Evolutionary conservation across 2,797 vertebrate genomes (phyloP).

Genomic region (Poecilia velifera): DNA sequence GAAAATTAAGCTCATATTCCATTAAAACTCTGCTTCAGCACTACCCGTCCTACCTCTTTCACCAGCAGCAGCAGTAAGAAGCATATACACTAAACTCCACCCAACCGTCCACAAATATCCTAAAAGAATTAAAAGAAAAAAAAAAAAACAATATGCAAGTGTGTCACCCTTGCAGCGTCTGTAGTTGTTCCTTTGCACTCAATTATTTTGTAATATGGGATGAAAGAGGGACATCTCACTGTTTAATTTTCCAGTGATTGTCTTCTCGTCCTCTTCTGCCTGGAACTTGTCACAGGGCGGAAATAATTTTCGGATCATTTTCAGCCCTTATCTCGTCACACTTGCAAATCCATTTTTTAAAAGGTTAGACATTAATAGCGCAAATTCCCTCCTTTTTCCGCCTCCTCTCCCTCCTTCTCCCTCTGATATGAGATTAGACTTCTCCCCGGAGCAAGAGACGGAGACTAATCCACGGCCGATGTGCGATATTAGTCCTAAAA

Average conservation of each 20-base stretch:
- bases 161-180: neutral
- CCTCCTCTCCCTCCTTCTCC: constrained; percentile 48
- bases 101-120: neutral
- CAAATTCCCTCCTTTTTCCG: constrained; percentile 59
- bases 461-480: constrained; percentile 73
- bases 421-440: constrained; percentile 77
- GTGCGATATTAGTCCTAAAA: constrained; percentile 56
- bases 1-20: neutral
- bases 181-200: constrained; percentile 7
- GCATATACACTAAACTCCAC: neutral
- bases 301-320: constrained; percentile 60
- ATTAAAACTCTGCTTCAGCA: neutral
- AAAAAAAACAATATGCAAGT: constrained; percentile 5
- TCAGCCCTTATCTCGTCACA: constrained; percentile 71
- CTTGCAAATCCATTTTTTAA: constrained; percentile 77
- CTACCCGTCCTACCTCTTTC: neutral
- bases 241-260: constrained; percentile 40
- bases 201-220: constrained; percentile 21
- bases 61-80: neutral
- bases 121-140: neutral
- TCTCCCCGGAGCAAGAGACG: constrained; percentile 77
- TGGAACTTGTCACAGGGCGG: constrained; percentile 34
- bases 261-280: constrained; percentile 31
- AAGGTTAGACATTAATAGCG: constrained; percentile 78
- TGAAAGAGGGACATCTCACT: constrained; percentile 31